Evolutionary conservation across 2,797 vertebrate species (phyloP), one percentile per base, ranked within the genome.

Genomic region (Syngnathus acus): DNA sequence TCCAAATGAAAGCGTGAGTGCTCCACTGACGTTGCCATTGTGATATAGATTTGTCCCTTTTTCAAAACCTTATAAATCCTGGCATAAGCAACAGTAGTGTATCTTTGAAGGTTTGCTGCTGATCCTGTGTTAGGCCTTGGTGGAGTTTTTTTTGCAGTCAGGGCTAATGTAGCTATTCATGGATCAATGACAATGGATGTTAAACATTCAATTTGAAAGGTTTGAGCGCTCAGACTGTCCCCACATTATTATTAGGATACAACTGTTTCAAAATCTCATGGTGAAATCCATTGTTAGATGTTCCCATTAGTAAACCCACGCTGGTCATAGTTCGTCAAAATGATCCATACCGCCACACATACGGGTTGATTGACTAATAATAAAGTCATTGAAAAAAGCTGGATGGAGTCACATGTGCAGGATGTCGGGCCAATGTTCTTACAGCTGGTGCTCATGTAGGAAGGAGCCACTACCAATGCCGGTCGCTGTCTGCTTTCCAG

Each of bases 401-500:
- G 59, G 68, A 69, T 60, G 81, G 77, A 83, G 82, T 79, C 50
- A 70, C 65, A 61, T 71, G 57, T 86, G 76, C 76, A 71, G 75
- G 76, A 71, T 40, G 75, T 45, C 17, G 23, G 77, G 79, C 84
- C 80, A 70, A 81, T 11, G 55, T 54, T 73, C 39, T 91, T 90
- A 97, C 85, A 97, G 88, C 87, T 95, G 94, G 90, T 97, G 93
- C 91, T 98, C 96, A 5, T 94, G 92, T 70, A 95, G 72, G 81
- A 95, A 93, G 2, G 91, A 73, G 26, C 87, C 42, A 70, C 84
- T 88, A 43, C 79, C 77, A 42, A 83, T 88, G 1, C 90, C 79
- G 16, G 82, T 80, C 0, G 91, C 78, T 0, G 84, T 84, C 83
- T 91, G 89, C 75, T 93, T 92, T 72, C 87, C 75, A 0, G 91